These are phyloP conservation scores for Clarias fuscus DNA, from an alignment of 2,797 vertebrate species.

Conservation along the genomic window DNA sequence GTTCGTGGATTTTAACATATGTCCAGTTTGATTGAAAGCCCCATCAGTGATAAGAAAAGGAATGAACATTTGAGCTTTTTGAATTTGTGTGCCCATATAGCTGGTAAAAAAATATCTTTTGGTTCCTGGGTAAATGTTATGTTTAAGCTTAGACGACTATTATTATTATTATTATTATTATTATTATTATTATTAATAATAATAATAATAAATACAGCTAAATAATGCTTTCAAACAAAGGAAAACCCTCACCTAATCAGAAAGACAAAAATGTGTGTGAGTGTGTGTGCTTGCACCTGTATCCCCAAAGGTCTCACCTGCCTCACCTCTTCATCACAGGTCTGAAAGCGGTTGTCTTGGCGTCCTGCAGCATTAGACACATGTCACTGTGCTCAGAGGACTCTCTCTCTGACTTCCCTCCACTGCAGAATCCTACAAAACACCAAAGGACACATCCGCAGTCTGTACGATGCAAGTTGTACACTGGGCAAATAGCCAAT, in stretches of 20 bases:
- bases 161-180: neutral
- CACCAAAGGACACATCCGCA: conserved; percentile 27
- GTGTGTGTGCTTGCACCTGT: conserved; percentile 7
- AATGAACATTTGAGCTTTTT: neutral
- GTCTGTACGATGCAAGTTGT: neutral
- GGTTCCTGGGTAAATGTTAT: too few relatives aligned
- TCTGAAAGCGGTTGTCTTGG: conserved; percentile 85
- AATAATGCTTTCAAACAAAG: neutral
- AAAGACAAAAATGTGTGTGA: neutral
- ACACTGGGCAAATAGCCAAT: conserved; percentile 9
- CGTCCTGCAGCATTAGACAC: conserved; percentile 74
- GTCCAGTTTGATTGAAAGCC: neutral
- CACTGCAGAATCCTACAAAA: conserved; percentile 74
- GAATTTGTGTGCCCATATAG: neutral
- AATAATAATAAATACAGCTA: too few relatives aligned
- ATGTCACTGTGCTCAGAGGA: conserved; percentile 73
- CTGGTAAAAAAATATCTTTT: neutral
- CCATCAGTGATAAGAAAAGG: neutral
- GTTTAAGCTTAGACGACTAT: neutral
- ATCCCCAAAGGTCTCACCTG: conserved; percentile 69
- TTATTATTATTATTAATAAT: too few relatives aligned
- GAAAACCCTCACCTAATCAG: neutral
- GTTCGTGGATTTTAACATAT: neutral
- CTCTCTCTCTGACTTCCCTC: conserved; percentile 71
- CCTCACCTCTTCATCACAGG: conserved; percentile 88